These are phyloP conservation scores for Onychomys leucogaster DNA, from an alignment of 2,797 vertebrate species.

Conservation along the genomic window DNA sequence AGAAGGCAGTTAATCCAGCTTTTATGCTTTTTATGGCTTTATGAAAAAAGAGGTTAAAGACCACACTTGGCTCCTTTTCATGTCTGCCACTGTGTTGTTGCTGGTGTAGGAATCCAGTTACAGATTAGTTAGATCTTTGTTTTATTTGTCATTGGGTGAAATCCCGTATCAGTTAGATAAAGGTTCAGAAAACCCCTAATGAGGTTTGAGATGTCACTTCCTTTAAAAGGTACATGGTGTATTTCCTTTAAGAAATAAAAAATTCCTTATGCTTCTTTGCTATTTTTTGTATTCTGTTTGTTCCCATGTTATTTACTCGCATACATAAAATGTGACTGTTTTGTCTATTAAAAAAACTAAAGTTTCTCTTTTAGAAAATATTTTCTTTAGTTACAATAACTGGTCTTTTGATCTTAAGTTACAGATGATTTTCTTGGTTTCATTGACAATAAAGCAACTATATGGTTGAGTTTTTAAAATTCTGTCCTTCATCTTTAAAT, in stretches of 20 bases:
- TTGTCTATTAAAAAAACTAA: constrained; percentile 39
- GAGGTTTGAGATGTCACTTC: constrained; percentile 61
- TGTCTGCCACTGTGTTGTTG: constrained; percentile 85
- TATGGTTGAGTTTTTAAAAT: background rate
- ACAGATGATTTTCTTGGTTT: background rate
- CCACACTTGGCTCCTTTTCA: constrained; percentile 88
- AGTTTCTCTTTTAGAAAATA: constrained; percentile 51
- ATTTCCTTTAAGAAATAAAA: constrained; percentile 42
- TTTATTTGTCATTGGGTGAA: constrained; percentile 85
- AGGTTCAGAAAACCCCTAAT: constrained; percentile 73
- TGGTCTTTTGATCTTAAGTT: background rate
- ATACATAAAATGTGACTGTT: constrained; percentile 28
- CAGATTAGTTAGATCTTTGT: constrained; percentile 85
- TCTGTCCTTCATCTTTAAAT: background rate
- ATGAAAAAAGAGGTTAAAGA: constrained; percentile 90
- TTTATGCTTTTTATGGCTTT: constrained; percentile 91
- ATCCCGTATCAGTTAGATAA: constrained; percentile 81
- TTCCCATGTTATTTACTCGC: constrained; percentile 28
- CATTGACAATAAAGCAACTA: background rate
- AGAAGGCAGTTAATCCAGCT: constrained; percentile 89
- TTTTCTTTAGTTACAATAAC: constrained; percentile 39
- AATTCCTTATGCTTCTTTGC: background rate
- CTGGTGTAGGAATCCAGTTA: constrained; percentile 85
- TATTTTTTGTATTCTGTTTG: constrained; percentile 61
- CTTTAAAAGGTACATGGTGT: constrained; percentile 44